phyloP scores from a whole-genome alignment of 2,888 invertebrate genomes.

The Drosophila kambysellisi region DNA sequence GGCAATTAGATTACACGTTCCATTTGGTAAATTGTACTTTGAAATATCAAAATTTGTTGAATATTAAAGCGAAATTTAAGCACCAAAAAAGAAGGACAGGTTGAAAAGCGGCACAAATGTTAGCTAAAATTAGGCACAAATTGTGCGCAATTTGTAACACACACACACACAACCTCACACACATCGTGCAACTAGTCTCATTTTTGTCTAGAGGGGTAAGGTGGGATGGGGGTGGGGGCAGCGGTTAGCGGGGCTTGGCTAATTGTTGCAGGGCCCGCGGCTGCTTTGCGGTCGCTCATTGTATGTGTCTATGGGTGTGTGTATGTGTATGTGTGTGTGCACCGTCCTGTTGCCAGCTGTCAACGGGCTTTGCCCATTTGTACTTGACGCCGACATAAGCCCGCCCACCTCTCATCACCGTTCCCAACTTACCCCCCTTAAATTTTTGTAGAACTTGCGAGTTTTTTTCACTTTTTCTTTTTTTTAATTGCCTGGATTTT shows the following conservation, averaged over 20 bases:
- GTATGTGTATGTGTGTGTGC: conserved; percentile 6
- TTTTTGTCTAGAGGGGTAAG: conserved; percentile 16
- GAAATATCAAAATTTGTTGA: background rate
- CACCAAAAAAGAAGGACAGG: background rate
- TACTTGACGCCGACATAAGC: conserved; percentile 15
- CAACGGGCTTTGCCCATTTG: conserved; percentile 48
- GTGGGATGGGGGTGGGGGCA: too few species aligned
- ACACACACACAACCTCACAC: conserved; percentile 34
- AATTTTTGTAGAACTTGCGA: conserved; percentile 25
- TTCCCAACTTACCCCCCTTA: conserved; percentile 10
- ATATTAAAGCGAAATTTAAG: conserved; percentile 35
- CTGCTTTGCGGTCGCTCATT: conserved; percentile 55
- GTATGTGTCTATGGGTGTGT: conserved; percentile 1
- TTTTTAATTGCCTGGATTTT: conserved; percentile 72
- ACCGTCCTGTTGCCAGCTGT: conserved; percentile 61
- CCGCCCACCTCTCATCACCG: background rate
- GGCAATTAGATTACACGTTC: background rate
- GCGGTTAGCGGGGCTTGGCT: conserved; percentile 41
- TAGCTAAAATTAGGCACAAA: conserved; percentile 69
- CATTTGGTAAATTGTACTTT: conserved; percentile 32
- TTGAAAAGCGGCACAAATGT: conserved; percentile 51
- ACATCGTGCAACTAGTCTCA: conserved; percentile 47
- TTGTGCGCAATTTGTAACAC: conserved; percentile 71
- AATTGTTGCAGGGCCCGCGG: conserved; percentile 72
- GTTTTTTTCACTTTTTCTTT: conserved; percentile 30